Evolutionary conservation across 2,888 invertebrate genomes (phyloP), one percentile per base, ranked within the genome.

Genomic region (Phytoseiulus persimilis): DNA sequence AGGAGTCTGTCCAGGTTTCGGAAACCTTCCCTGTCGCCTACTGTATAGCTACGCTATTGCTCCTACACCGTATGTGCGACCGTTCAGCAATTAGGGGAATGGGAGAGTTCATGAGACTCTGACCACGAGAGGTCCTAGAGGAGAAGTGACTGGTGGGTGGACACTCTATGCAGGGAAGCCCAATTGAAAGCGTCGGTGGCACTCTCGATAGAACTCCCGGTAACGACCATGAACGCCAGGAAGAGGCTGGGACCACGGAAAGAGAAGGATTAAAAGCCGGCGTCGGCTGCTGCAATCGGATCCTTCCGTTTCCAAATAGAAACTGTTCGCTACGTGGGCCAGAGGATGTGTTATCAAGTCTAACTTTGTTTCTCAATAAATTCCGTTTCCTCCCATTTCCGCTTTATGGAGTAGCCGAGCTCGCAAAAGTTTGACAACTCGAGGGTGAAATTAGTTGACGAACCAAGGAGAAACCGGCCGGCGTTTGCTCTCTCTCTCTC

Each of bases 371-470:
- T 23, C 65, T 65, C 65, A 65, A 65, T 65, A 65, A 65, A 65
- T 65, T 65, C 65, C 65, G 65, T 65, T 65, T 65, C 65, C 65
- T 65, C 65, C 65, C 18, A 65, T 65, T 28, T 14, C 65, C 65
- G 65, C 65, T 65, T 65, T 65, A 65, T 65, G 65, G 65, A 39
- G 65, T 65, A 65, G 65, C 23, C 65, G 65, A 65, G 65, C 65
- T 65, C 65, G 65, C 65, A 65, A 65, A 65, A 65, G 23, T 65
- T 65, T 65, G 87, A 87, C 87, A 87, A 87, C 87, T 87, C 39
- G 33, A 87, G 87, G 87, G 87, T 31, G 33, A 87, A 87, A 87
- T 87, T 87, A 87, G 87, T 87, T 87, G 87, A 45, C 87, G 33
- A 87, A 87, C 33, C n/a, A 33, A 23, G 31, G 39, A 87, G 45